These are phyloP conservation scores for Poeciliopsis turrubarensis DNA, from an alignment of 2,113 vertebrate genomes.

Conservation along the genomic window DNA sequence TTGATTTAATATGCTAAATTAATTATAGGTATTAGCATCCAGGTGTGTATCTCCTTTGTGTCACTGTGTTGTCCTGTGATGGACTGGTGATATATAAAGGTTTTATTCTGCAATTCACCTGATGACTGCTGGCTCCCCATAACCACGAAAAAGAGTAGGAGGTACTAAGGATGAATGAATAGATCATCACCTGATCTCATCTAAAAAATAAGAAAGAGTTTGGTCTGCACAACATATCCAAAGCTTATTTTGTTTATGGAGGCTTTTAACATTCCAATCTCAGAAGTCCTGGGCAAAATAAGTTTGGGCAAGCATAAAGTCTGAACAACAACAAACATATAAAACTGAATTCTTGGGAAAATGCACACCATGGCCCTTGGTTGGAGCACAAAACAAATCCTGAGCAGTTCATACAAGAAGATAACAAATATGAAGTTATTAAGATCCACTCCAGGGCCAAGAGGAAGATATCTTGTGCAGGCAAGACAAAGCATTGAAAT, in stretches of 20 bases:
- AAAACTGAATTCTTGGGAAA: conserved; percentile 2
- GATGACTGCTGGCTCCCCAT: no score
- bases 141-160: no score
- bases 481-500: conserved; percentile 34
- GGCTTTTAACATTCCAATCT: background rate
- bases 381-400: conserved; percentile 18
- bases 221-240: no score
- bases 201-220: no score
- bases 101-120: no score
- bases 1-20: no score
- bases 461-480: conserved; percentile 44
- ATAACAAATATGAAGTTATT: conserved; percentile 42
- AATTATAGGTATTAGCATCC: no score
- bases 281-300: background rate
- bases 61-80: no score
- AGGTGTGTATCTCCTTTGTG: no score
- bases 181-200: no score
- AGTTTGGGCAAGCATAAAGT: background rate
- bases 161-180: no score
- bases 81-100: no score
- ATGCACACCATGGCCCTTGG: background rate
- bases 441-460: conserved; percentile 40
- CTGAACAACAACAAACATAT: conserved; percentile 8
- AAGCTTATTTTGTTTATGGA: background rate
- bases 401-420: conserved; percentile 25